phyloP scores from a whole-genome alignment of 2,888 invertebrate genomes.

The Megamerina dolium region DNA sequence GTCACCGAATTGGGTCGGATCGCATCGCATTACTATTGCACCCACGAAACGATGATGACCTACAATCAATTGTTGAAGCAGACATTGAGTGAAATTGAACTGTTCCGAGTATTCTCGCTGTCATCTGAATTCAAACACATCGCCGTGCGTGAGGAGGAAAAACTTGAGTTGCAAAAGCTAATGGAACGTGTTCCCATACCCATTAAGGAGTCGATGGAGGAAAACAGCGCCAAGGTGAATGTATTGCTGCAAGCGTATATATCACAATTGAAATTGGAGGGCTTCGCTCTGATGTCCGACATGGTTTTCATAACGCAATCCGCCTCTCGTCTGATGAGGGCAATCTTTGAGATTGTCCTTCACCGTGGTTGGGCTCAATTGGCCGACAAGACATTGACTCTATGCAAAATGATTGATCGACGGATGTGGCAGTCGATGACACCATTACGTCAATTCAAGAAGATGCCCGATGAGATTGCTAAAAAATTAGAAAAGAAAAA shows the following conservation, averaged over 20 bases:
- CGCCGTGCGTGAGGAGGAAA: conserved; percentile 92
- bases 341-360: conserved; percentile 95
- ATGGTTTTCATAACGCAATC: conserved; percentile 99
- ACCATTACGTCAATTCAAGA: conserved; percentile 91
- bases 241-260: conserved; percentile 96
- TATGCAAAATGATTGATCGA: conserved; percentile 98
- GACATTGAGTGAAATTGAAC: conserved; percentile 93
- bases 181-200: conserved; percentile 93
- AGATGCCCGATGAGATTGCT: conserved; percentile 94
- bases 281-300: conserved; percentile 97
- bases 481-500: conserved; percentile 98
- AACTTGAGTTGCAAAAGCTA: conserved; percentile 89
- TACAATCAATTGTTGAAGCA: conserved; percentile 96
- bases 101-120: conserved; percentile 97
- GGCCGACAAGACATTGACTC: conserved; percentile 88
- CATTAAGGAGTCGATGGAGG: conserved; percentile 97
- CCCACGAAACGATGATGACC: conserved; percentile 92
- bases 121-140: conserved; percentile 93
- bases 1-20: conserved; percentile 95
- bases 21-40: conserved; percentile 97
- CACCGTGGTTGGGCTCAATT: conserved; percentile 93
- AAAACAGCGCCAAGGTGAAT: conserved; percentile 90
- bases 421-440: conserved; percentile 99
- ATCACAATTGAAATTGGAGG: conserved; percentile 95
- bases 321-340: conserved; percentile 87